These are phyloP conservation scores for Adelges cooleyi DNA, from an alignment of 1,140 invertebrate genomes.

Conservation along the genomic window DNA sequence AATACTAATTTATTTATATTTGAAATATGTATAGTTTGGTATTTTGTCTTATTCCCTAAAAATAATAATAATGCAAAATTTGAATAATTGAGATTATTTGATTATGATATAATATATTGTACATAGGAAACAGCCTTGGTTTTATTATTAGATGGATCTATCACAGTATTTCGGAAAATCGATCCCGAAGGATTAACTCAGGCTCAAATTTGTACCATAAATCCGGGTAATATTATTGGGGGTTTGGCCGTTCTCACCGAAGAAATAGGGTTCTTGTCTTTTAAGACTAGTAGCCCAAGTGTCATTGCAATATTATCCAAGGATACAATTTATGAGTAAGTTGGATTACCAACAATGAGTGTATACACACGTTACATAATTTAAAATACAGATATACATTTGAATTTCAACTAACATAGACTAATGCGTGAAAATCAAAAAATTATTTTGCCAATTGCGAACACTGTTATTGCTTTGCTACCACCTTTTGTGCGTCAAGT, in stretches of 20 bases:
- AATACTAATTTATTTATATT: too few relatives aligned
- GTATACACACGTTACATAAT: too few relatives aligned
- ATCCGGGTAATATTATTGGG: slow-evolving; percentile 85
- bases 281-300: slow-evolving; percentile 68
- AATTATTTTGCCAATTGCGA: slow-evolving; percentile 83
- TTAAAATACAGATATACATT: too few relatives aligned
- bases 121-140: slow-evolving; percentile 73
- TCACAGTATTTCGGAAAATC: slow-evolving; percentile 69
- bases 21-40: too few relatives aligned
- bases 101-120: too few relatives aligned
- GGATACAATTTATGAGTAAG: slow-evolving; percentile 67
- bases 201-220: slow-evolving; percentile 72
- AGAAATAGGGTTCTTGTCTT: slow-evolving; percentile 90
- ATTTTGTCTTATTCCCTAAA: too few relatives aligned
- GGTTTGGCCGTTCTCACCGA: slow-evolving; percentile 86
- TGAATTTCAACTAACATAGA: too few relatives aligned
- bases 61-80: too few relatives aligned
- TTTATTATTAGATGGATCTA: slow-evolving; percentile 73
- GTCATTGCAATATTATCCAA: slow-evolving; percentile 72
- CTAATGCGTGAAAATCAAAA: slow-evolving; percentile 79
- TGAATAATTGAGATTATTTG: too few relatives aligned
- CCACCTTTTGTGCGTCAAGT: slow-evolving; percentile 96
- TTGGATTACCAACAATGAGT: slow-evolving; percentile 29
- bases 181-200: slow-evolving; percentile 59
- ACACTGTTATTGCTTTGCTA: slow-evolving; percentile 78